Percentiles rank a stretch among this genome's conserved stretches.
phyloP scores from a whole-genome alignment of 2,888 invertebrate genomes.

The Melitaea athalia region DNA sequence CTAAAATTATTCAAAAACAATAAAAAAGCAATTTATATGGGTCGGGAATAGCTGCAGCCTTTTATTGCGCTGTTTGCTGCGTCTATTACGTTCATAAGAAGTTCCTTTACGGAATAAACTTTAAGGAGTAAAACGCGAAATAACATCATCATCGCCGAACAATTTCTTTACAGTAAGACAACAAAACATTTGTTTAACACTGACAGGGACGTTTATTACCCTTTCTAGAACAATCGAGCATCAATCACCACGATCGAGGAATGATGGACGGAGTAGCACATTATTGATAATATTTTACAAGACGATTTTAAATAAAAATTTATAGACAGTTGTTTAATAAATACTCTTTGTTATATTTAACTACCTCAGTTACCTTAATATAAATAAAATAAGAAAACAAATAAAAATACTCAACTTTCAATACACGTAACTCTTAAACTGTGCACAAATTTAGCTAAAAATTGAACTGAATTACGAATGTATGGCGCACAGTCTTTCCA shows the following conservation, averaged over 20 bases:
- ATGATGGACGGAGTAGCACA: slow-evolving; percentile 15
- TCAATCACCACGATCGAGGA: slow-evolving; percentile 29
- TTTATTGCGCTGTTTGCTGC: too few species aligned
- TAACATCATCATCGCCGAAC: neutral
- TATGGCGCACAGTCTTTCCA: neutral
- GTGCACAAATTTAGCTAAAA: neutral
- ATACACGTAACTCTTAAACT: too few species aligned
- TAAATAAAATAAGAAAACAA: too few species aligned
- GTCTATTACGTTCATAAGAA: neutral
- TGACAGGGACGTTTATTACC: slow-evolving; percentile 23
- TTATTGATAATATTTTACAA: slow-evolving; percentile 12
- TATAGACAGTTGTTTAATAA: neutral
- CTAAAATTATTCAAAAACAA: too few species aligned
- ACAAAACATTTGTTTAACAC: slow-evolving; percentile 20
- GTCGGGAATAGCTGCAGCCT: too few species aligned
- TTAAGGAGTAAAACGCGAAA: neutral
- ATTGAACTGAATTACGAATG: neutral
- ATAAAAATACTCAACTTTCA: too few species aligned
- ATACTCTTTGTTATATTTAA: neutral
- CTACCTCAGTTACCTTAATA: too few species aligned
- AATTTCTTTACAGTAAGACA: slow-evolving; percentile 2
- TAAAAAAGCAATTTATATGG: too few species aligned
- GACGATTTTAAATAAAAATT: neutral
- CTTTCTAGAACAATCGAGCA: slow-evolving; percentile 22
- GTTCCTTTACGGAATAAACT: neutral